These are phyloP conservation scores for roundworm (Caenorhabditis elegans) DNA, from an alignment of 1,140 invertebrate genomes.

Conservation along the genomic window WBcel235 BX284605.5:14283501-14284000, in stretches of 20 bases:
- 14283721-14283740: no score
- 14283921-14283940: background rate
- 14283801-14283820: background rate
- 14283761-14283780: background rate
- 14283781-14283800: background rate
- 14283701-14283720: no score
- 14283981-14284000: no score
- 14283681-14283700: no score
- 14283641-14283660: background rate
- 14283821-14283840: background rate
- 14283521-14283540: no score
- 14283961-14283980: no score
- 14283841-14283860: background rate
- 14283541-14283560: no score
- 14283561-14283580: constrained; percentile 25
- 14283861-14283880: background rate
- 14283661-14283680: no score
- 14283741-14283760: no score
- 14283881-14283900: background rate
- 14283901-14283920: background rate
- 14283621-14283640: background rate
- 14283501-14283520: no score
- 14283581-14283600: background rate
- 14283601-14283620: constrained; percentile 21
- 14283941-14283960: background rate